Base-by-base conservation (phyloP, 2,888 invertebrate genomes). In the Phoenoteleia sp. region DNA sequence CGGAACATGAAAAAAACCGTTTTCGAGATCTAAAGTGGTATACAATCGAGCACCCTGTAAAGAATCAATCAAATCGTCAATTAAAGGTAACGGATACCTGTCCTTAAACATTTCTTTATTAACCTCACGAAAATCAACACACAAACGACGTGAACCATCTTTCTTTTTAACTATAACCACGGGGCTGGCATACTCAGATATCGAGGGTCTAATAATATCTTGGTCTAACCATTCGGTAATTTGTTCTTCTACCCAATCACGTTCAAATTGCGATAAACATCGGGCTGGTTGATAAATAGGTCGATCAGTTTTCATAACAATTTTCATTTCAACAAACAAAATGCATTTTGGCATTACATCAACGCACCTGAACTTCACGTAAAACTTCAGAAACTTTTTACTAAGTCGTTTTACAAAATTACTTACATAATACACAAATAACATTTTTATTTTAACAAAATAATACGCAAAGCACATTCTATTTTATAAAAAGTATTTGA, bases 311-410 rank as follows among this genome's bases (percentile, higher is more conserved):
- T 54, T 71, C 71, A 71, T 25, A 1, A 45, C 11, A 0, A 71
- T 56, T 79, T 52, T 74, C 49, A 56, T 54, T 23, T 62, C 42
- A 85, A 85, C 82, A 66, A 85, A 79, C 56, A 69, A 81, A 85
- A 85, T 66, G 49, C 66, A 71, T 74, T 81, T 85, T 85, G 81
- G 82, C 85, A 81, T 74, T 72, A 67, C 60, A 27, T 72, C 54
- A 80, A 60, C 75, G 39, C 64, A 56, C 67, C 27, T 49, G n/a
- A 75, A 74, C 36, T 74, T 45, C 27, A 66, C 66, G 45, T 76
- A 42, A 82, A 75, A 69, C n/a, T 21, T 69, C 25, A 42, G 6
- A n/a, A n/a, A n/a, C 9, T 52, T 64, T 36, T n/a, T 23, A 19
- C 49, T 42, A 75, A 75, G 27, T 47, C 15, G 21, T 47, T 52